Percentiles rank a stretch among this genome's conserved stretches.
Conservation (phyloP, 2,797 vertebrate species). For the Caiman crocodilus region DNA sequence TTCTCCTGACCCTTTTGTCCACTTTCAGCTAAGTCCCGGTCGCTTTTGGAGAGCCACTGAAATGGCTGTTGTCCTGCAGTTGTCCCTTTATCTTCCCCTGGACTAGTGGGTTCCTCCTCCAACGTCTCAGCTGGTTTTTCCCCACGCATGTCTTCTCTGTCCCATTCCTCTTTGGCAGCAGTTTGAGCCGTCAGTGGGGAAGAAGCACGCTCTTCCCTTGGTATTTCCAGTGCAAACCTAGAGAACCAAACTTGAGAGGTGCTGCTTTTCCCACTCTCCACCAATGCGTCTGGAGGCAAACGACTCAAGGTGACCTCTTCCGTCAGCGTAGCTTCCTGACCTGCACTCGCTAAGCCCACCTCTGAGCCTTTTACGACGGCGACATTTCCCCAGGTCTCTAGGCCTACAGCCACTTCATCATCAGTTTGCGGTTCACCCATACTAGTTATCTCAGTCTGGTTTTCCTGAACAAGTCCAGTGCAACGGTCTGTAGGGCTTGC, state of each 20-base stretch:
- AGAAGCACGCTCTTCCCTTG: neutral
- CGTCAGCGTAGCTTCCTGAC: conserved; percentile 25
- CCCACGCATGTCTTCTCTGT: rapidly evolving
- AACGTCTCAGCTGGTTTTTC: neutral
- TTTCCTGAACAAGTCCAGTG: rapidly evolving
- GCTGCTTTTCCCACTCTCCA: conserved; percentile 32
- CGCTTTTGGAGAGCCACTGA: neutral
- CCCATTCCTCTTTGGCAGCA: rapidly evolving
- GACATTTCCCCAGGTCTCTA: conserved; percentile 50
- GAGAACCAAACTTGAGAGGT: neutral
- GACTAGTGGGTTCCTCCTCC: rapidly evolving
- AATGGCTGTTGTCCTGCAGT: conserved; percentile 35
- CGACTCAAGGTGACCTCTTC: conserved; percentile 35
- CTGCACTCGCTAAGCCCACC: conserved; percentile 52
- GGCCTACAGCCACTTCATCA: neutral
- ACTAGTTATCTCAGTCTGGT: rapidly evolving
- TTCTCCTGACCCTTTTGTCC: rapidly evolving
- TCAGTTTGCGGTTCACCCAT: rapidly evolving
- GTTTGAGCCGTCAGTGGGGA: rapidly evolving
- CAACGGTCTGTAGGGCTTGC: neutral
- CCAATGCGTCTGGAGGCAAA: rapidly evolving
- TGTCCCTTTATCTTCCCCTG: conserved; percentile 3
- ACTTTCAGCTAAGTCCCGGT: rapidly evolving
- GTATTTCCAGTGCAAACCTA: rapidly evolving
- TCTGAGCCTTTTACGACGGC: neutral